Conservation (phyloP, 2,888 invertebrate genomes). For the Phytoseiulus persimilis region DNA sequence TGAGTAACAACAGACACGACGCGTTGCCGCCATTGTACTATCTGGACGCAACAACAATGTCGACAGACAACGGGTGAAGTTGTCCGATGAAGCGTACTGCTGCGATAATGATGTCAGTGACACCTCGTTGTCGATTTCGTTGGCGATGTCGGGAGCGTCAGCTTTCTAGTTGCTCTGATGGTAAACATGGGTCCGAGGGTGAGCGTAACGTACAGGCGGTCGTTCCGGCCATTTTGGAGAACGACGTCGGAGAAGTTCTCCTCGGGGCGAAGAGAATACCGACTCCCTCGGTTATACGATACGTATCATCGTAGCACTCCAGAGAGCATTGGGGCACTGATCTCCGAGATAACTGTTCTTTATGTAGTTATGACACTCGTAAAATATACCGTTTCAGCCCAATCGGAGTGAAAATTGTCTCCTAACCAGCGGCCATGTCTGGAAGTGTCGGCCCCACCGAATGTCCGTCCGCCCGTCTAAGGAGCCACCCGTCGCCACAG, state of each 20-base stretch:
- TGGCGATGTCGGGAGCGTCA: background rate
- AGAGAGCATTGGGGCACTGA: no score
- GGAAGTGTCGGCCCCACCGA: no score
- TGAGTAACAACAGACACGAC: background rate
- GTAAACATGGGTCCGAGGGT: background rate
- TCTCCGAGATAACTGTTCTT: no score
- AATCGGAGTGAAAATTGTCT: background rate
- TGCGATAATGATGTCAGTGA: background rate
- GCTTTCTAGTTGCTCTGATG: background rate
- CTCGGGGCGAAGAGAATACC: no score
- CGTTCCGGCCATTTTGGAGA: no score
- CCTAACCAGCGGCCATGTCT: background rate
- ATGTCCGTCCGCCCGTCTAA: background rate
- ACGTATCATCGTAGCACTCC: no score
- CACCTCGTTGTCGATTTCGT: background rate
- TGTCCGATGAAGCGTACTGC: background rate
- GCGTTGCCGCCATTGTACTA: background rate
- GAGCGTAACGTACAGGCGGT: background rate
- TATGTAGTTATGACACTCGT: no score
- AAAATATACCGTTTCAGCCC: background rate
- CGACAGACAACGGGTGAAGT: background rate
- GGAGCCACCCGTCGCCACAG: background rate
- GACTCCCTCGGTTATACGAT: no score
- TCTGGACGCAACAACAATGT: background rate
- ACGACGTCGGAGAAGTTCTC: no score